Percentiles rank a stretch among this genome's conserved stretches.
These are phyloP conservation scores for Calidris pugnax DNA, from an alignment of 2,113 vertebrate genomes.

Conservation along the genomic window DNA sequence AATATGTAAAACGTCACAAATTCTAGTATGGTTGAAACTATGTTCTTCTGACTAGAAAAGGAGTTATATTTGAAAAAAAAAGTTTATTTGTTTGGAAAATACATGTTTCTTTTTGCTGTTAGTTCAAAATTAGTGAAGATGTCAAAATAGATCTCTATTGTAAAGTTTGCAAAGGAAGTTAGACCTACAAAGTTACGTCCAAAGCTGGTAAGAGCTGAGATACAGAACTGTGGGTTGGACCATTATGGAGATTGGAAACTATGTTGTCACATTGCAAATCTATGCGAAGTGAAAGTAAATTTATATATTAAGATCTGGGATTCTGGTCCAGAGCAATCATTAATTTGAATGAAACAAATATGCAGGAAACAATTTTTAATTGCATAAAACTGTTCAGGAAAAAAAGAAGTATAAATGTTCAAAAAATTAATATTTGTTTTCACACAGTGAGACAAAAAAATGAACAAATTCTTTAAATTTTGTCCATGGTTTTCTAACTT, in stretches of 20 bases:
- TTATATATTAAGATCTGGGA: not conserved
- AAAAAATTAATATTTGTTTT: not conserved
- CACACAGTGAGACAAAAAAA: not conserved
- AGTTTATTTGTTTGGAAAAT: not conserved
- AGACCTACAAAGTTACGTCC: not conserved
- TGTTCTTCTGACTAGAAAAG: not conserved
- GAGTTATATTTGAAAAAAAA: not conserved
- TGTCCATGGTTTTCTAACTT: not conserved
- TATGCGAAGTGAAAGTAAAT: not conserved
- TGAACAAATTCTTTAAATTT: not conserved
- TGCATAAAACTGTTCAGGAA: not conserved
- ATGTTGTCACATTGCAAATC: not conserved
- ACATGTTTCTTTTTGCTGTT: not conserved
- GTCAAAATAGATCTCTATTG: not conserved
- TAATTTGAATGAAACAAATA: not conserved
- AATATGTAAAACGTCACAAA: not conserved
- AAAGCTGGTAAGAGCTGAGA: not conserved
- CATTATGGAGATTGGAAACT: not conserved
- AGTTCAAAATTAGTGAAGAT: not conserved
- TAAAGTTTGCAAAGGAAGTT: not conserved
- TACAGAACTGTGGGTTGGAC: not conserved
- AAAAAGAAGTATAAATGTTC: not conserved
- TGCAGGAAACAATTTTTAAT: not conserved
- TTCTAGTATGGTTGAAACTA: not conserved
- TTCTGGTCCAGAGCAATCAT: not conserved